Base-by-base conservation (phyloP, 1,140 invertebrate genomes). In the Hyposmocoma kahamanoa region DNA sequence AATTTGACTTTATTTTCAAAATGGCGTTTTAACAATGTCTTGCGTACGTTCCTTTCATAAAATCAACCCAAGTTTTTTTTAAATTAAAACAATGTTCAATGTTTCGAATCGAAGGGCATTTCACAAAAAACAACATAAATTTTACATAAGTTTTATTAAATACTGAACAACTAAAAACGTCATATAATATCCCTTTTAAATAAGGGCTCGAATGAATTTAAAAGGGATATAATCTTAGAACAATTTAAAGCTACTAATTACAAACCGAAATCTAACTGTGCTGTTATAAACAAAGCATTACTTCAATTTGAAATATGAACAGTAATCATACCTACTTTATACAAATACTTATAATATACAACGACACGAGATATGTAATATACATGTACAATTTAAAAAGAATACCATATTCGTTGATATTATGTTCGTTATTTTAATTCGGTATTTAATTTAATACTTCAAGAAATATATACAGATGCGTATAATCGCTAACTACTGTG, bases 131-230 rank as follows among this genome's bases (percentile, higher is more conserved):
- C n/a, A n/a, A n/a, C n/a, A n/a, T n/a, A n/a, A n/a, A n/a, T n/a
- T n/a, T n/a, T n/a, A n/a, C n/a, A n/a, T n/a, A n/a, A n/a, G n/a
- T n/a, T n/a, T n/a, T n/a, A n/a, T n/a, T n/a, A n/a, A n/a, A n/a
- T n/a, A n/a, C n/a, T n/a, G n/a, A n/a, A n/a, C n/a, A n/a, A n/a
- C n/a, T n/a, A n/a, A n/a, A n/a, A n/a, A n/a, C n/a, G n/a, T n/a
- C n/a, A n/a, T n/a, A n/a, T n/a, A n/a, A 84, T 81, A 81, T 81
- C 75, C 80, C 80, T 76, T 78, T 78, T 67, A 81, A 84, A 84
- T 79, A 81, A 76, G 80, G 77, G 80, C 80, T 84, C 77, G 80
- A 71, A 76, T 80, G 81, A 84, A 81, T 84, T 80, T 44, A 78
- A 36, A 81, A 84, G 80, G 80, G 80, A 84, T 84, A 81, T 68